Conservation (phyloP, 1,140 invertebrate species). For the Neuroterus valhalla region DNA sequence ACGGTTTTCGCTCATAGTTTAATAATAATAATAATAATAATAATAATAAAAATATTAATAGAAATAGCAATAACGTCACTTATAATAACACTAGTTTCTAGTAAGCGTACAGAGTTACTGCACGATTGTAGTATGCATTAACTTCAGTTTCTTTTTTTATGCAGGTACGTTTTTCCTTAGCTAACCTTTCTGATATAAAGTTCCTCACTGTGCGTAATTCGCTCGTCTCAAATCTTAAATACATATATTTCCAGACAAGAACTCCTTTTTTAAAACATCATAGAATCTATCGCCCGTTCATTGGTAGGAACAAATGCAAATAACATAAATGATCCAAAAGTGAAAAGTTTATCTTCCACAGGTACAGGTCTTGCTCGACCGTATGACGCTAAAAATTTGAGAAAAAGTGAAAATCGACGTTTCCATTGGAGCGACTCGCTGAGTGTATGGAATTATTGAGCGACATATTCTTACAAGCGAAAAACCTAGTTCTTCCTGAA, state of each 20-base stretch:
- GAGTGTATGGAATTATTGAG: too few relatives aligned
- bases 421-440: too few relatives aligned
- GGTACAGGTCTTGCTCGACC: too few relatives aligned
- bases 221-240: too few relatives aligned
- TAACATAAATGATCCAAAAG: too few relatives aligned
- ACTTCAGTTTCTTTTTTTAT: slow-evolving; percentile 46
- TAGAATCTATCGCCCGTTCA: too few relatives aligned
- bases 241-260: too few relatives aligned
- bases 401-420: slow-evolving; percentile 54
- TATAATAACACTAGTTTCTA: slow-evolving; percentile 57
- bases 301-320: too few relatives aligned
- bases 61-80: slow-evolving; percentile 45
- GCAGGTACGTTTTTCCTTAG: slow-evolving; percentile 48
- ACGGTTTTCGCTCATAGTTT: slow-evolving; percentile 12
- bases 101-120: slow-evolving; percentile 56
- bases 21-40: slow-evolving; percentile 32
- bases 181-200: not conserved
- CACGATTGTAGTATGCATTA: slow-evolving; percentile 55
- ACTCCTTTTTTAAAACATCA: too few relatives aligned
- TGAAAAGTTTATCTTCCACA: too few relatives aligned
- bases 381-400: not conserved
- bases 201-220: not conserved
- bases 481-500: too few relatives aligned
- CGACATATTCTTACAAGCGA: too few relatives aligned
- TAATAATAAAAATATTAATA: slow-evolving; percentile 29